Base-by-base conservation (phyloP, 2,113 vertebrate genomes). In the Tragelaphus buxtoni region DNA sequence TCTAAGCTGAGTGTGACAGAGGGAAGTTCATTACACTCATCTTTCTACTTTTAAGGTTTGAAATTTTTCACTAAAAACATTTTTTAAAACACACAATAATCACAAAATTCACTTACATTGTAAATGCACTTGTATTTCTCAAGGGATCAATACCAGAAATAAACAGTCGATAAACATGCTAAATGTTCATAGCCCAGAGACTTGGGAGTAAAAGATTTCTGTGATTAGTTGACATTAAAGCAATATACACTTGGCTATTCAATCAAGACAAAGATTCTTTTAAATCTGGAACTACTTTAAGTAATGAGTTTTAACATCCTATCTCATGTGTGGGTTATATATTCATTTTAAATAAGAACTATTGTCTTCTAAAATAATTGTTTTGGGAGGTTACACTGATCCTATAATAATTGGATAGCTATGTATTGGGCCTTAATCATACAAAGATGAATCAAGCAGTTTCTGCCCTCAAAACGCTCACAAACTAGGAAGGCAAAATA, bases 401-500 rank as follows among this genome's bases (percentile, higher is more conserved):
- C 61, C 45, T 84, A 10, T 83, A 69, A 49, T 83, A 77, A 95
- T 22, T 69, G 82, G 12, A 9, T 26, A 85, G 9, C 16, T 26
- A 69, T 53, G 5, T 89, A 81, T 18, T 82, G 47, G 39, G 35
- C 24, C 24, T 93, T 93, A 88, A 76, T 51, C 32, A 58, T 32
- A 61, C 61, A 88, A 96, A 81, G 14, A 63, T 28, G 49, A 82
- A 72, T 91, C 20, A 51, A 13, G 88, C 24, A 96, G 58, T 74
- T 96, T 91, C 65, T 95, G 24, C n/a, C 17, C 49, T 82, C 63
- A 85, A 80, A 47, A 85, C 9, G 45, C 1, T 91, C n/a, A 85
- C 20, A 90, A 95, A 88, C 26, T 65, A 79, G 85, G 92, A 61
- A 58, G 35, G 7, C 61, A 97, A 95, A 94, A 87, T 82, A 76